Percentiles rank a stretch among this genome's conserved stretches.
Evolutionary conservation across 1,140 invertebrate species (phyloP).

Genomic region (Linepithema humile): DNA sequence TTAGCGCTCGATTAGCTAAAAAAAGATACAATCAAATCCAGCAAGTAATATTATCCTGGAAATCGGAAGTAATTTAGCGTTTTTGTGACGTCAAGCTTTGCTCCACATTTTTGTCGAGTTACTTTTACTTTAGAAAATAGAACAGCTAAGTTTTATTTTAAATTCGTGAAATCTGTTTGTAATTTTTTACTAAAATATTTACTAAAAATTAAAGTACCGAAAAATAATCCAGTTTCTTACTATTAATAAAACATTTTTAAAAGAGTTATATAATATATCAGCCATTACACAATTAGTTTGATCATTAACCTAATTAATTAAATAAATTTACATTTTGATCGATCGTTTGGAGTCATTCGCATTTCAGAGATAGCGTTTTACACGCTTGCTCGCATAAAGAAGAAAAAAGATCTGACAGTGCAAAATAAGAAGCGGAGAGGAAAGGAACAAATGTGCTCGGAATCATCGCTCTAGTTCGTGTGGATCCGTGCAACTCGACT

Average conservation of each 20-base stretch:
- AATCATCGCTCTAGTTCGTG: constrained; percentile 30
- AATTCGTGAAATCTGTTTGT: not conserved
- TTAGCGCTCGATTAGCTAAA: constrained; percentile 24
- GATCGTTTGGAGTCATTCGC: too few species aligned
- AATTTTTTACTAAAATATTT: not conserved
- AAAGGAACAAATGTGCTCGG: not conserved
- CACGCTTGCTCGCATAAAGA: not conserved
- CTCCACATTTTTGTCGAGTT: not conserved
- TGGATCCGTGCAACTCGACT: constrained; percentile 40
- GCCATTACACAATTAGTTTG: too few species aligned
- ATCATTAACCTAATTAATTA: too few species aligned
- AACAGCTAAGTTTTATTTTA: not conserved
- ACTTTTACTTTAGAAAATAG: not conserved
- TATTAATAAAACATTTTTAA: not conserved
- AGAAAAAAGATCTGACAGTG: not conserved
- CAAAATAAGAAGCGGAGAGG: not conserved
- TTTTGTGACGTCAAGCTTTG: not conserved
- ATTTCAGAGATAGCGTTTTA: not conserved
- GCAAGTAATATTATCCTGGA: not conserved
- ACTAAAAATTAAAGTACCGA: not conserved
- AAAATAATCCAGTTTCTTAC: not conserved
- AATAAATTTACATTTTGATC: too few species aligned
- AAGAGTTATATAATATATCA: too few species aligned
- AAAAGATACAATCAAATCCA: not conserved
- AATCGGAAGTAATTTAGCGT: not conserved